Evolutionary conservation across 2,888 invertebrate species (phyloP).

Genomic region (Mermis nigrescens): DNA sequence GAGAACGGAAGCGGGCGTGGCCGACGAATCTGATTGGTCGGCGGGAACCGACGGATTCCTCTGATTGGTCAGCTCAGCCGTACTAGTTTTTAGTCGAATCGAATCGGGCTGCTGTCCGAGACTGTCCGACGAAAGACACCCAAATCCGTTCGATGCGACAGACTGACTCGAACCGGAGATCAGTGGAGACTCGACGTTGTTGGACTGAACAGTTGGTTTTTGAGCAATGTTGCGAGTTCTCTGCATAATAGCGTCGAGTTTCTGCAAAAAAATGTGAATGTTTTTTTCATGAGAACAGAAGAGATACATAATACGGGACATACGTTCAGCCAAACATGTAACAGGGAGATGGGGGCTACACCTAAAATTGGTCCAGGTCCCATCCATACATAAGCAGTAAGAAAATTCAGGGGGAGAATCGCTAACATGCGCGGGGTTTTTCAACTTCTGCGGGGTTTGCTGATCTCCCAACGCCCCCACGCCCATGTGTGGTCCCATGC

Average conservation of each 20-base stretch:
- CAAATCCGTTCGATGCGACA: not conserved
- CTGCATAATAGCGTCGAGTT: constrained; percentile 4
- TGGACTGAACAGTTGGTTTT: not conserved
- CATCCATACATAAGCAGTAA: no score
- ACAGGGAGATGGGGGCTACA: no score
- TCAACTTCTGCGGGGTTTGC: no score
- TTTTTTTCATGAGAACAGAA: no score
- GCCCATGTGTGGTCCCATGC: no score
- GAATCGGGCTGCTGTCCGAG: not conserved
- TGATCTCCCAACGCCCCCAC: no score
- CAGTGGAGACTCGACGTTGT: not conserved
- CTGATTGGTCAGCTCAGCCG: not conserved
- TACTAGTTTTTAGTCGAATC: not conserved
- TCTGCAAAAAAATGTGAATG: not conserved
- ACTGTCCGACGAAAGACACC: not conserved
- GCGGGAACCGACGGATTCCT: no score
- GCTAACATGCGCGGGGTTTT: no score
- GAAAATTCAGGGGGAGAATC: no score
- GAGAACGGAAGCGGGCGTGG: not conserved
- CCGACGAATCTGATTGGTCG: not conserved
- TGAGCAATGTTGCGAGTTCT: constrained; percentile 1
- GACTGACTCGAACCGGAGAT: not conserved
- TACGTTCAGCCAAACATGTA: no score
- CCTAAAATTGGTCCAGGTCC: no score
- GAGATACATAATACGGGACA: no score